Base-by-base conservation (phyloP, 2,113 vertebrate species). In the Dendropsophus ebraccatus region DNA sequence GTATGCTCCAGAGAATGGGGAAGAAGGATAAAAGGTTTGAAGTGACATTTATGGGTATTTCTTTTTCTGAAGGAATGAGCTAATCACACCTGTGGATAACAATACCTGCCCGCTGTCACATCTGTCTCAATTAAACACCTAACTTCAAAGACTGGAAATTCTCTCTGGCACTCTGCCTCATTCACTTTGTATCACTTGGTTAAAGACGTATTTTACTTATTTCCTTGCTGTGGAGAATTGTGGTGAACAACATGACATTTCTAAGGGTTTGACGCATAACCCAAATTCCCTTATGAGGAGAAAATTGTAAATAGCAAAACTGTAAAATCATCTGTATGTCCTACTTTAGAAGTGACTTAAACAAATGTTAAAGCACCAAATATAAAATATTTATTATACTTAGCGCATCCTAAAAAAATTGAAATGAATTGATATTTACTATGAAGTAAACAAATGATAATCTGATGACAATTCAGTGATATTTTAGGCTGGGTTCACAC, bases 11-110 rank as follows among this genome's bases (percentile, higher is more conserved):
- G 50, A 54, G 75, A 14, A 78, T 12, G 2, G 28, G 5, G 13
- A 52, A 32, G 45, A 58, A 35, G 52, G 52, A 79, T 58, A 35
- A 79, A 79, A 79, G 76, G 76, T 79, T 23, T 56, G 12, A 37
- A 58, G 76, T 37, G 52, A 79, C 52, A 79, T 79, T 58, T 58
- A 58, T 58, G 11, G 52, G 30, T 79, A 58, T 79, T 79, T 58
- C 30, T 78, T 28, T 56, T 54, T 56, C 52, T 50, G 52, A 35
- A 37, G 52, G 52, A 56, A 79, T 79, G 76, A 79, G 52, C 50
- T 79, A 79, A 79, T 79, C 30, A n/a, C 76, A 79, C 75, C 28
- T 78, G 50, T 54, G 75, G 75, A 78, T 78, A 78, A 52, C 50
- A 79, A 23, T 58, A 79, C 76, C 52, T 58, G 76, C 30, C 28